phyloP scores from a whole-genome alignment of 2,888 invertebrate species.

The Drosophila barbarae region DNA sequence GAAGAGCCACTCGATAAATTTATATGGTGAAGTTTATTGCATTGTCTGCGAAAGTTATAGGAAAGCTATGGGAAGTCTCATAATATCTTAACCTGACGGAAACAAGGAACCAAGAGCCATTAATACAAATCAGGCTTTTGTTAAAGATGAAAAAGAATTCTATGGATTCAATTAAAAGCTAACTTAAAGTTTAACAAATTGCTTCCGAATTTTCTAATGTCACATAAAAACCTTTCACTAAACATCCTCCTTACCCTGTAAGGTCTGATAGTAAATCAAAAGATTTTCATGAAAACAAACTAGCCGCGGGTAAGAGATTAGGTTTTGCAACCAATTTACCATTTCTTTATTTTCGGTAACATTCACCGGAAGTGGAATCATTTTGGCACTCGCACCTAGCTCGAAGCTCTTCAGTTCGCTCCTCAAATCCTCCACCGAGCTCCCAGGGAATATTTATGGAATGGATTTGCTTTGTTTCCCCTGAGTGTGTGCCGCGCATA shows the following conservation, averaged over 20 bases:
- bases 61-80: constrained; percentile 8
- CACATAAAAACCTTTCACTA: background rate
- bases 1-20: constrained; percentile 38
- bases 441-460: constrained; percentile 39
- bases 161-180: background rate
- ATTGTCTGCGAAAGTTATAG: constrained; percentile 37
- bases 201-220: background rate
- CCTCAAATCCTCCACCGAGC: background rate
- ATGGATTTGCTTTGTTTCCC: constrained; percentile 40
- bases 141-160: background rate
- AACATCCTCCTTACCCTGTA: background rate
- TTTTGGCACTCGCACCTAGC: constrained; percentile 32
- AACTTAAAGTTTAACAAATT: background rate
- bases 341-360: background rate
- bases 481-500: constrained; percentile 35
- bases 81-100: constrained; percentile 10
- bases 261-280: constrained; percentile 2
- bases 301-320: constrained; percentile 12
- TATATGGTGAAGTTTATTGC: constrained; percentile 38
- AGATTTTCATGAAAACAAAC: constrained; percentile 4
- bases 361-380: constrained; percentile 11
- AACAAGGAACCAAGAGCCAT: constrained; percentile 16
- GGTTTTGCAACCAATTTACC: constrained; percentile 7
- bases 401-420: background rate
- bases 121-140: constrained; percentile 1